These are phyloP conservation scores for Gallinago media DNA, from an alignment of 2,113 vertebrate genomes.

Conservation along the genomic window DNA sequence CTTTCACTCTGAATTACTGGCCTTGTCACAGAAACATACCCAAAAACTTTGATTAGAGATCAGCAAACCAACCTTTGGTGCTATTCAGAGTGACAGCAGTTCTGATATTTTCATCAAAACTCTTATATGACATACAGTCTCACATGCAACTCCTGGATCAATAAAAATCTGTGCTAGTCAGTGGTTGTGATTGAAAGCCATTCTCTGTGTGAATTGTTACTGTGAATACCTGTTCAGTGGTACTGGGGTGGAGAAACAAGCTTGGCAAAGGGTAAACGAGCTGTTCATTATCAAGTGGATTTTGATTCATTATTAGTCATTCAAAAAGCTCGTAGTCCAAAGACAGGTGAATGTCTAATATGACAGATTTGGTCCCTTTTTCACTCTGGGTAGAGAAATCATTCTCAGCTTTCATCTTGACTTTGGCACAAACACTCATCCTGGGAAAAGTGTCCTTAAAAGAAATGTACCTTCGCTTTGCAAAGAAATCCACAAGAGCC, in stretches of 20 bases:
- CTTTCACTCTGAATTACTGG: slow-evolving; percentile 21
- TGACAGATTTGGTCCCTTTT: background rate
- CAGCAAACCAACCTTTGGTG: slow-evolving; percentile 21
- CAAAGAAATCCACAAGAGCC: background rate
- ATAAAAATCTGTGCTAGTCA: background rate
- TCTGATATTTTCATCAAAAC: slow-evolving; percentile 60
- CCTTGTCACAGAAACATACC: background rate
- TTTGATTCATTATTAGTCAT: slow-evolving; percentile 22
- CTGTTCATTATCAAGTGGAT: background rate
- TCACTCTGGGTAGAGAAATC: background rate
- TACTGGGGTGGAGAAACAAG: background rate
- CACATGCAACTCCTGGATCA: slow-evolving; percentile 19
- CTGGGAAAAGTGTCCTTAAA: background rate
- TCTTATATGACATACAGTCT: background rate
- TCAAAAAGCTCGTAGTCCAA: background rate
- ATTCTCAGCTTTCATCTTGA: background rate
- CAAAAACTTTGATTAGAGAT: slow-evolving; percentile 39
- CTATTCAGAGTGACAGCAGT: slow-evolving; percentile 12
- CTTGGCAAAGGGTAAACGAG: background rate
- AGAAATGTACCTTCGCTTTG: background rate
- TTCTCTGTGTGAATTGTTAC: background rate
- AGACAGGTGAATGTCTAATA: background rate
- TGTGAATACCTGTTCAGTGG: background rate
- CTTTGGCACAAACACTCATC: background rate
- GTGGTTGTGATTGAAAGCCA: slow-evolving; percentile 7